These are phyloP conservation scores for Neelides folsomi DNA, from an alignment of 2,888 invertebrate species.

Conservation along the genomic window DNA sequence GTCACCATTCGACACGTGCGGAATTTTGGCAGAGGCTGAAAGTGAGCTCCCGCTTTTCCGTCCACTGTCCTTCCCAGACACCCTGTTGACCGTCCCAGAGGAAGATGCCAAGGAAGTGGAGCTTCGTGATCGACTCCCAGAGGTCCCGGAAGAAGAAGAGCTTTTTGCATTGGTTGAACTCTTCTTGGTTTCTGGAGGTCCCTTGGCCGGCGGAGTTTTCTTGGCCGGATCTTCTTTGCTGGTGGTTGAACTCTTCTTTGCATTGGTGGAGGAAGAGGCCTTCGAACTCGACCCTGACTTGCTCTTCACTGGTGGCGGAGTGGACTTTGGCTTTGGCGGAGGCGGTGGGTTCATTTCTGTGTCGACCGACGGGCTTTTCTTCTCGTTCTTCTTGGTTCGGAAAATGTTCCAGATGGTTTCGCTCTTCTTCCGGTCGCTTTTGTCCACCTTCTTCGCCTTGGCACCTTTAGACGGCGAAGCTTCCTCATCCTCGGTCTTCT, in stretches of 20 bases:
- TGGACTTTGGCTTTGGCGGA: conserved; percentile 17
- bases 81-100: conserved; percentile 18
- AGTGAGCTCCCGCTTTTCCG: conserved; percentile 13
- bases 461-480: conserved; percentile 35
- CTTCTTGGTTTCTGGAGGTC: not conserved
- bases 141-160: not conserved
- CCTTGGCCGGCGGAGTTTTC: conserved; percentile 13
- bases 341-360: conserved; percentile 15
- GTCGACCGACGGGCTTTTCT: conserved; percentile 10
- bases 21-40: no score
- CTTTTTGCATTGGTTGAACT: not conserved
- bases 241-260: conserved; percentile 3
- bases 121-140: not conserved
- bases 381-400: conserved; percentile 40
- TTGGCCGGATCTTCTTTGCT: conserved; percentile 24
- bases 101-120: not conserved
- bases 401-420: conserved; percentile 54
- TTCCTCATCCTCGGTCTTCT: conserved; percentile 36
- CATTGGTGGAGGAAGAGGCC: not conserved
- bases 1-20: no score
- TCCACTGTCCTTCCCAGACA: conserved; percentile 31
- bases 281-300: conserved; percentile 5
- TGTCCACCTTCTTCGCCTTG: conserved; percentile 6
- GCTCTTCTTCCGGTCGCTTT: conserved; percentile 53
- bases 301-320: conserved; percentile 8